These are phyloP conservation scores for Amphiprion clarkii DNA, from an alignment of 2,797 vertebrate species.

Conservation along the genomic window DNA sequence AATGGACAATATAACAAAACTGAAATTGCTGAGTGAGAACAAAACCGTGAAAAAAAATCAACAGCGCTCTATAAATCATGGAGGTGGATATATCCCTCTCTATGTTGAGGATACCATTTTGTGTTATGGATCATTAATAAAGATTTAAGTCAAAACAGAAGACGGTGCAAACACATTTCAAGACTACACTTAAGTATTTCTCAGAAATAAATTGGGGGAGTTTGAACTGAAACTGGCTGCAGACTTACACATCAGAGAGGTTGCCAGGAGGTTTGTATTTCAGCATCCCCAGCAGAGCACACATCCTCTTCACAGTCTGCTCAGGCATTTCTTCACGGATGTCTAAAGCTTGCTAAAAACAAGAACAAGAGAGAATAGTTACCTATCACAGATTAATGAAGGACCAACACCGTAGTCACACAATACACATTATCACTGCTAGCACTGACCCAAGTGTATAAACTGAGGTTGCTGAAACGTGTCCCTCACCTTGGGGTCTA, in stretches of 20 bases:
- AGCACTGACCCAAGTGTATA: background rate
- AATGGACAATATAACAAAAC: too few species aligned
- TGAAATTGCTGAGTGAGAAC: too few species aligned
- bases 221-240: background rate
- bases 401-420: background rate
- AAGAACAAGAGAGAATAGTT: background rate
- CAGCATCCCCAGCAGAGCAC: slow-evolving; percentile 91
- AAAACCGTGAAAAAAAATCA: too few species aligned
- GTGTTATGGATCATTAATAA: too few species aligned
- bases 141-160: too few species aligned
- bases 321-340: slow-evolving; percentile 97
- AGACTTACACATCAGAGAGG: slow-evolving; percentile 90
- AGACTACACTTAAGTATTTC: too few species aligned
- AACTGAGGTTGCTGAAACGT: background rate
- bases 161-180: too few species aligned
- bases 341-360: slow-evolving; percentile 91
- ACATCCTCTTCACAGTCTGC: slow-evolving; percentile 95
- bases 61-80: too few species aligned
- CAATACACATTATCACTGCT: background rate
- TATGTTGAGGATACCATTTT: too few species aligned
- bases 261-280: slow-evolving; percentile 95
- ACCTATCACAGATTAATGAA: background rate
- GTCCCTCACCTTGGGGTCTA: slow-evolving; percentile 93
- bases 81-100: too few species aligned
- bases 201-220: background rate